Base-by-base conservation (phyloP, 2,113 vertebrate species). In the Chionodraco myersi region DNA sequence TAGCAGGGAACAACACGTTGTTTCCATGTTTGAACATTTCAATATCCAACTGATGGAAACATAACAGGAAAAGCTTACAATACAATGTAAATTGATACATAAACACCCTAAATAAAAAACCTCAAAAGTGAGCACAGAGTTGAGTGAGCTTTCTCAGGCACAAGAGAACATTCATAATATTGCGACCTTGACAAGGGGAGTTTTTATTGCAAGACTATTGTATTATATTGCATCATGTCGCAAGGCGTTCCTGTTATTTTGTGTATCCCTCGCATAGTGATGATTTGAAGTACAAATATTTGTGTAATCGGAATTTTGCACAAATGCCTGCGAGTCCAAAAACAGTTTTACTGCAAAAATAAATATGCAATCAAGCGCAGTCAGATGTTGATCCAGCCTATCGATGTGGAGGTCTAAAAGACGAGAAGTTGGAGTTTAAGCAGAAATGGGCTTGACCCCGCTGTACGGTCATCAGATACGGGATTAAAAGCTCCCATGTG, bases 301-400 rank as follows among this genome's bases (percentile, higher is more conserved):
- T 75, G 26, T 61, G 10, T 80, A 77, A 79, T 87, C 41, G 54
- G 60, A 89, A 21, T 21, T 78, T 89, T 79, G 47, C 59, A 77
- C 7, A 49, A 83, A 62, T 36, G 23, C 56, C 77, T 62, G 14
- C 49, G 69, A 78, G 66, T 72, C 6, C 70, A 79, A 77, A 71
- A 84, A 85, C 57, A 73, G 53, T 86, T 89, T 91, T 75, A 88
- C 66, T 77, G 81, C 74, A 74, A 56, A 82, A 87, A 87, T 72
- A 91, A 90, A 79, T 79, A 64, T 76, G 75, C 72, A 74, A 81
- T 83, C 73, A 76, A 77, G 53, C 26, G 13, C 73, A 69, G 65
- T 66, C 78, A 92, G 88, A 93, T 77, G 82, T 87, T 83, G 65
- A 83, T 91, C 91, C 89, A 90, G 54, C 41, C 14, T 51, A 85